Evolutionary conservation across 2,888 invertebrate species (phyloP).

Genomic region (Clostera curtula): DNA sequence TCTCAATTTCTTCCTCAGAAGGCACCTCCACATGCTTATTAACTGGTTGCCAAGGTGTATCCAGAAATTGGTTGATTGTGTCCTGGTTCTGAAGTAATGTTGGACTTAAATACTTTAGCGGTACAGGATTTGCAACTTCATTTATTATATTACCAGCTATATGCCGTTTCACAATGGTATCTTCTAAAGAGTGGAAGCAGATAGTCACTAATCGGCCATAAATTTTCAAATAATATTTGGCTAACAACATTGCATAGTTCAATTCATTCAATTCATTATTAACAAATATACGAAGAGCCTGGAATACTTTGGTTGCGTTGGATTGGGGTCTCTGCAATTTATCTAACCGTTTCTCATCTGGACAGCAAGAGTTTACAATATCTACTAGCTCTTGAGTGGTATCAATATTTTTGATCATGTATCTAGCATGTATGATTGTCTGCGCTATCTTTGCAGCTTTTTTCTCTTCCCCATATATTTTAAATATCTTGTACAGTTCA

Average conservation of each 20-base stretch:
- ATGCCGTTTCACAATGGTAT: conserved; percentile 93
- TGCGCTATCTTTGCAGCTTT: conserved; percentile 89
- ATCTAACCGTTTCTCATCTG: conserved; percentile 77
- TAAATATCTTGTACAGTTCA: conserved; percentile 88
- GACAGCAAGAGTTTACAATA: conserved; percentile 78
- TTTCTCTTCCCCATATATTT: conserved; percentile 94
- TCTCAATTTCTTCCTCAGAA: conserved; percentile 80
- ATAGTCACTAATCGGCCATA: conserved; percentile 88
- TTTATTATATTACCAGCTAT: conserved; percentile 84
- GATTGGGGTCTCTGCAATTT: conserved; percentile 85
- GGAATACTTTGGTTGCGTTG: conserved; percentile 92
- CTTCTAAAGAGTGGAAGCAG: conserved; percentile 95
- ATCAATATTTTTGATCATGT: conserved; percentile 81
- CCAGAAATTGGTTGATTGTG: conserved; percentile 76
- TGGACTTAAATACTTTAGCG: conserved; percentile 82
- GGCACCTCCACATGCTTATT: conserved; percentile 89
- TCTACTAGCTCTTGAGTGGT: conserved; percentile 90
- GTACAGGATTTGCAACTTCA: conserved; percentile 80
- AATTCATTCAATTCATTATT: conserved; percentile 97
- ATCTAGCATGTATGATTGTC: conserved; percentile 88
- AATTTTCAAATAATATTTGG: conserved; percentile 83
- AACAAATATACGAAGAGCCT: conserved; percentile 95
- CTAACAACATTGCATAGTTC: conserved; percentile 88
- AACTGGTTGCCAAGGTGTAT: conserved; percentile 84
- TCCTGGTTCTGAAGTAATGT: conserved; percentile 74